Base-by-base conservation (phyloP, 1,140 invertebrate species). In the Drosophila pseudoobscura region DNA sequence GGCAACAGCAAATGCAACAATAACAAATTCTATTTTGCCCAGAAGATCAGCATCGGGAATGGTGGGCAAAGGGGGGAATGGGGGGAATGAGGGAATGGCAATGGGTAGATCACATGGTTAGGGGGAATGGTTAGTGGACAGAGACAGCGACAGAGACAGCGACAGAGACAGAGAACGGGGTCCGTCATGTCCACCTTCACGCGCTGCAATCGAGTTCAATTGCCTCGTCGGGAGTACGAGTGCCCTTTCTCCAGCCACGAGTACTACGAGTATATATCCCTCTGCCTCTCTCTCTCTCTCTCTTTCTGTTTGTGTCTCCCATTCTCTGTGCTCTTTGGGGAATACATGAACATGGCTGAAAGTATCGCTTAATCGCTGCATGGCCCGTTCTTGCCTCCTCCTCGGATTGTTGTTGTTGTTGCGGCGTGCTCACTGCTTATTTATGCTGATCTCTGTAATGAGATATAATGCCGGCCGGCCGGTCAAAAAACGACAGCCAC, bases 361-460 rank as follows among this genome's bases (percentile, higher is more conserved):
- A 71, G 79, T 75, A 83, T 84, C 79, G 82, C 82, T 85, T 71
- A 85, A 85, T 85, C 82, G 80, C 78, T 78, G 68, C 55, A 47
- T 59, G 69, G 39, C 35, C 35, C 24, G 51, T 35, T 68, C 65
- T 17, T 64, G 49, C 54, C 24, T 26, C 1, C 24, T 58, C 54
- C 65, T 68, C 63, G 64, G 66, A 45, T 45, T 70, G 43, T 50
- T 57, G 63, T 68, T 56, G 63, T 29, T 31, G 52, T 56, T 70
- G 78, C 29, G 29, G 60, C 82, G 62, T 78, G 77, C 83, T 80
- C 80, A 62, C 65, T 78, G 78, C 83, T 88, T 89, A 85, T 90
- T 89, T 90, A 89, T 89, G 82, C 78, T 89, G 85, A 89, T 89
- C 85, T 87, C 74, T 82, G 70, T 87, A 89, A 87, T 90, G 80